phyloP scores from a whole-genome alignment of 2,797 vertebrate species.

The Eulemur mongoz region DNA sequence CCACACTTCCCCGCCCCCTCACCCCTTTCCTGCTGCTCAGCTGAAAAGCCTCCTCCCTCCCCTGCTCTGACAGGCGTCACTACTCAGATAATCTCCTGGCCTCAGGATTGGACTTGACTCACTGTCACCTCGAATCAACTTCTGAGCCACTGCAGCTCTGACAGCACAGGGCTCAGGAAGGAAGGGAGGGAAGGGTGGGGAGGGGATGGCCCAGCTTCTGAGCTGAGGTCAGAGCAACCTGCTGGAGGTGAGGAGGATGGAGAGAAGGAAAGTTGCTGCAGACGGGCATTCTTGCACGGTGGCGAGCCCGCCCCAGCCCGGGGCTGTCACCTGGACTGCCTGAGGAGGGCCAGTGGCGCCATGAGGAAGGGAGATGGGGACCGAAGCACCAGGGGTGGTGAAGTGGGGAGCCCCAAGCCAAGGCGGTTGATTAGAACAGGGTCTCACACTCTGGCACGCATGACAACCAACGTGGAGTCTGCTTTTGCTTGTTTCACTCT shows the following conservation, averaged over 20 bases:
- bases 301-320: background rate
- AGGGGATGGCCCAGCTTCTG: background rate
- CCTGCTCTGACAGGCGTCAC: constrained; percentile 64
- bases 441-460: background rate
- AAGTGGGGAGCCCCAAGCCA: background rate
- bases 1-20: background rate
- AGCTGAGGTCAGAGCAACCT: constrained; percentile 4
- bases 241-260: background rate
- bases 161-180: constrained; percentile 49
- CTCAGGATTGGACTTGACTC: constrained; percentile 83
- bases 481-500: background rate
- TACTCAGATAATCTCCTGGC: constrained; percentile 56
- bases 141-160: constrained; percentile 71
- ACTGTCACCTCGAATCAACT: constrained; percentile 85
- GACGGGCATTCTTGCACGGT: background rate
- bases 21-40: background rate
- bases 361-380: background rate
- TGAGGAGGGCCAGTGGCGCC: rapidly evolving
- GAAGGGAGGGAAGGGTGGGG: background rate
- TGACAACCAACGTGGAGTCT: background rate
- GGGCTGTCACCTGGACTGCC: background rate
- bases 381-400: background rate
- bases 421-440: background rate
- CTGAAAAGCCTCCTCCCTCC: background rate
- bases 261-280: background rate